These are phyloP conservation scores for Scaptomyza tumidula DNA, from an alignment of 2,888 invertebrate species.

Conservation along the genomic window DNA sequence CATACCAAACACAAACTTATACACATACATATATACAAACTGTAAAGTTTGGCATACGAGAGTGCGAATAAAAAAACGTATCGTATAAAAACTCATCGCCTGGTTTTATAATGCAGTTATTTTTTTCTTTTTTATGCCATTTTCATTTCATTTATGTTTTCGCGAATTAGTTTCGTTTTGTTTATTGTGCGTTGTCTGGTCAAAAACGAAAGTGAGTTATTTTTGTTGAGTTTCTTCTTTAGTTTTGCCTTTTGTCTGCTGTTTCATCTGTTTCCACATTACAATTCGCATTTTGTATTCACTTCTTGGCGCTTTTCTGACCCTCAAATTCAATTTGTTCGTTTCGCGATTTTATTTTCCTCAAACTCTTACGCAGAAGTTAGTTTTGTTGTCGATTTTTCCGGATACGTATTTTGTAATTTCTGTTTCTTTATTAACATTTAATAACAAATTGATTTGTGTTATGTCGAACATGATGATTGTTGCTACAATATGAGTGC, in stretches of 20 bases:
- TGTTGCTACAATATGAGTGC: constrained; percentile 17
- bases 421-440: constrained; percentile 16
- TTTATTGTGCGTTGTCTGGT: constrained; percentile 21
- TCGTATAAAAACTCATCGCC: constrained; percentile 31
- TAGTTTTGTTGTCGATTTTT: constrained; percentile 35
- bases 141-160: constrained; percentile 35
- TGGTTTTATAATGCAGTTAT: constrained; percentile 50
- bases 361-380: constrained; percentile 14
- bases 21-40: not conserved
- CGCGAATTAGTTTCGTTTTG: constrained; percentile 30
- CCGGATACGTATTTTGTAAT: constrained; percentile 48
- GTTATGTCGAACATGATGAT: constrained; percentile 30
- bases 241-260: constrained; percentile 20
- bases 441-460: constrained; percentile 55
- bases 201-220: constrained; percentile 53
- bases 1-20: constrained; percentile 17
- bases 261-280: constrained; percentile 7
- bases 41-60: constrained; percentile 1
- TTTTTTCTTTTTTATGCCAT: constrained; percentile 25
- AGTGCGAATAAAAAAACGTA: constrained; percentile 20
- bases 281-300: constrained; percentile 28
- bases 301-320: constrained; percentile 54
- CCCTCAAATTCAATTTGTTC: constrained; percentile 54
- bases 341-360: constrained; percentile 30
- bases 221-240: constrained; percentile 27